Percentiles rank a stretch among this genome's conserved stretches.
phyloP scores from a whole-genome alignment of 2,888 invertebrate species.

The Hedya salicella region DNA sequence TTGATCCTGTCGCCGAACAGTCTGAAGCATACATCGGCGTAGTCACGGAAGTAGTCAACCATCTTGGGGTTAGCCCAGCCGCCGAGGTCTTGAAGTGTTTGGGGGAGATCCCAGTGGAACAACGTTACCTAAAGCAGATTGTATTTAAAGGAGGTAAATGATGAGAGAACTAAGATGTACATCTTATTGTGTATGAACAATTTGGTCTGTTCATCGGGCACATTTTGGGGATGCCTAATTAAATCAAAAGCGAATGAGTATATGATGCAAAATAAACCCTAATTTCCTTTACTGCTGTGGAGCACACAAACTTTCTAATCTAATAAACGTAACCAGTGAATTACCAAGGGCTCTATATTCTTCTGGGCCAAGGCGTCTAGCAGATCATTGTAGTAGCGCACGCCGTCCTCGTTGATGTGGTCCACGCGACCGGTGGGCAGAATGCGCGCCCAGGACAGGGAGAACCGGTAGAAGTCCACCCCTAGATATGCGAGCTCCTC shows the following conservation, averaged over 20 bases:
- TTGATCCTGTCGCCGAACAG: constrained; percentile 85
- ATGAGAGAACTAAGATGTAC: not conserved
- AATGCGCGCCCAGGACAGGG: constrained; percentile 87
- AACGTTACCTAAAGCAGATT: constrained; percentile 81
- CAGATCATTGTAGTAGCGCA: constrained; percentile 87
- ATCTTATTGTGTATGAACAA: no score
- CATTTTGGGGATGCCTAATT: no score
- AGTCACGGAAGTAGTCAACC: constrained; percentile 84
- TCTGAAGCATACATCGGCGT: constrained; percentile 81
- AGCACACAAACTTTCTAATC: no score
- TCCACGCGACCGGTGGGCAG: constrained; percentile 86
- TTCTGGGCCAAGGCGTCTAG: constrained; percentile 86
- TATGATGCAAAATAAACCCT: no score
- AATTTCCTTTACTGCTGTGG: no score
- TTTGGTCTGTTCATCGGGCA: no score
- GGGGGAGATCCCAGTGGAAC: constrained; percentile 89
- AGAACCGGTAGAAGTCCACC: constrained; percentile 85
- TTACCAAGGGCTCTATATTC: constrained; percentile 86
- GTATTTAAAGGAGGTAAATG: not conserved
- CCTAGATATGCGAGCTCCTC: constrained; percentile 79
- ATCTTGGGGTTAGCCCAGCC: constrained; percentile 84
- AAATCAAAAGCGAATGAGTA: no score
- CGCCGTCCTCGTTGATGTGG: constrained; percentile 84
- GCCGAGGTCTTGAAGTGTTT: constrained; percentile 83
- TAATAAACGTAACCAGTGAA: constrained; percentile 31